These are phyloP conservation scores for Artemisiospiza belli DNA, from an alignment of 2,113 vertebrate species.

Conservation along the genomic window DNA sequence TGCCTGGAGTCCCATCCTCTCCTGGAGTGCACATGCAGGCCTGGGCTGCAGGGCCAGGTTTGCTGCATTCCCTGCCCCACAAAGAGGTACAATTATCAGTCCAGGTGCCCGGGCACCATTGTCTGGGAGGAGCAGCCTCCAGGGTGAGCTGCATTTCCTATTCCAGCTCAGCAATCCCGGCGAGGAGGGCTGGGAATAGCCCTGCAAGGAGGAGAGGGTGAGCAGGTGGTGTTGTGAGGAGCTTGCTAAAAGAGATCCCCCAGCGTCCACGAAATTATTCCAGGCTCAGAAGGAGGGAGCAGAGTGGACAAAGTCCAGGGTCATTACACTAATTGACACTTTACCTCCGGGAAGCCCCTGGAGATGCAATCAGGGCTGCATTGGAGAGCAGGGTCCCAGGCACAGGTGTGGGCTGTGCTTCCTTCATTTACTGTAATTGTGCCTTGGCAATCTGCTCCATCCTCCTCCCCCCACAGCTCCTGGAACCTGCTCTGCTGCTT, in stretches of 20 bases:
- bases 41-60: background rate
- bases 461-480: conserved; percentile 25
- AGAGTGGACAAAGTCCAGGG: conserved; percentile 68
- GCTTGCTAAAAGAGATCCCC: conserved; percentile 52
- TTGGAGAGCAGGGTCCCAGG: conserved; percentile 48
- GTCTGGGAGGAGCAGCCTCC: background rate
- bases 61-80: background rate
- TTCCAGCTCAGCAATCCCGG: background rate
- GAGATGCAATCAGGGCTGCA: conserved; percentile 69
- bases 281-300: background rate
- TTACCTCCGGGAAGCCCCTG: conserved; percentile 65
- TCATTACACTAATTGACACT: conserved; percentile 76
- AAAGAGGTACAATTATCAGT: background rate
- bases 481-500: conserved; percentile 11
- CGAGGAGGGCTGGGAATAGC: conserved; percentile 51
- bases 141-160: background rate
- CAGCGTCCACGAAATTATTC: conserved; percentile 59
- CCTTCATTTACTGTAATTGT: conserved; percentile 70
- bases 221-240: conserved; percentile 63
- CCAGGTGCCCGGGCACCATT: conserved; percentile 30
- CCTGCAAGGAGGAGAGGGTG: conserved; percentile 44
- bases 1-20: background rate
- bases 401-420: conserved; percentile 68
- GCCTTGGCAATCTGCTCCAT: conserved; percentile 57
- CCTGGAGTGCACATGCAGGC: background rate